Base-by-base conservation (phyloP, 2,888 invertebrate genomes). In the Tiphia femorata region DNA sequence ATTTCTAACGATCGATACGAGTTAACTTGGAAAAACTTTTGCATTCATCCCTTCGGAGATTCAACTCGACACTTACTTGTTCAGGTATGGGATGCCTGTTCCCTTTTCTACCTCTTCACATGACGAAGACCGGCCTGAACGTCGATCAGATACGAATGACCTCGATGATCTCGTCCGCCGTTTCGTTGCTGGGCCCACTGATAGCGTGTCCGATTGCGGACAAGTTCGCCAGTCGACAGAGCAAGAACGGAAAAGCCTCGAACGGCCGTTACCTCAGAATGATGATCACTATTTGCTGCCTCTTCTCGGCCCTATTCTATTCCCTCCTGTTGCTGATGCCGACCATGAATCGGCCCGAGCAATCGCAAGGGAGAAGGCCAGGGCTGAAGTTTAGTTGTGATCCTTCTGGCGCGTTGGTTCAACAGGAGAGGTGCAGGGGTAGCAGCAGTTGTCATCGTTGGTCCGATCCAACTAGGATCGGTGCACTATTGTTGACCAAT, bases 11-110 rank as follows among this genome's bases (percentile, higher is more conserved):
- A n/a, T n/a, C n/a, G n/a, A n/a, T n/a, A n/a, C n/a, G n/a, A n/a
- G n/a, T n/a, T n/a, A n/a, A n/a, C n/a, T n/a, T n/a, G n/a, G n/a
- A n/a, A n/a, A n/a, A n/a, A n/a, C 14, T 27, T 27, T 5, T 27
- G 27, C 10, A 7, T 27, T 27, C 5, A 27, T 10, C n/a, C n/a
- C n/a, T n/a, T n/a, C n/a, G n/a, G n/a, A n/a, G n/a, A n/a, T n/a
- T n/a, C n/a, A n/a, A n/a, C n/a, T n/a, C n/a, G n/a, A n/a, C n/a
- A n/a, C n/a, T n/a, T n/a, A n/a, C n/a, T n/a, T n/a, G 6, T n/a
- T 44, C 84, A 95, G 95, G 92, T 69, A 85, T 95, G 74, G 93
- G 94, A 65, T 91, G 92, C 72, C 87, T 96, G 62, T 89, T 92
- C 75, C 92, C 95, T 5, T 92, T 93, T 84, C 89, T 96, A 61